A percentile compares a stretch with the other conserved stretches of the same genome.
Evolutionary conservation across 2,797 vertebrate species (phyloP).

Genomic region (Acropternis orthonyx): DNA sequence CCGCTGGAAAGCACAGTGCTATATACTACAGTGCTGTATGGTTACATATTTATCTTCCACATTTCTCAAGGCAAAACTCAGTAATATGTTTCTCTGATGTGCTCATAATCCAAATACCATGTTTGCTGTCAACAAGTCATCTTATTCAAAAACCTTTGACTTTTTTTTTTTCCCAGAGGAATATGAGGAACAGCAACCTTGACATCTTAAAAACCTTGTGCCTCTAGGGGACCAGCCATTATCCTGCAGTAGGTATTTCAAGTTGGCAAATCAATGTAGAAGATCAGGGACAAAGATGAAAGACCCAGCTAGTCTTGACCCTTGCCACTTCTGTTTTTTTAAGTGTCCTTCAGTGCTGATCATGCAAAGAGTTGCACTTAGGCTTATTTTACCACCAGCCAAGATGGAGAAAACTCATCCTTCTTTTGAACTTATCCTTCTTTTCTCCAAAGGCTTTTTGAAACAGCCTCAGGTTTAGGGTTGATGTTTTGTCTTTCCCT

Average conservation of each 20-base stretch:
- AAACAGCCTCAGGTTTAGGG: constrained; percentile 18
- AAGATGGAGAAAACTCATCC: constrained; percentile 37
- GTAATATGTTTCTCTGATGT: background rate
- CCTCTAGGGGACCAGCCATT: constrained; percentile 38
- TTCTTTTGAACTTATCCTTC: constrained; percentile 39
- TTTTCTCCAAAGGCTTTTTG: constrained; percentile 62
- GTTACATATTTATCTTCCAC: constrained; percentile 16
- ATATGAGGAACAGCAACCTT: constrained; percentile 12
- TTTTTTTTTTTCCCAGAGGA: background rate
- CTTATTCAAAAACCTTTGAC: background rate
- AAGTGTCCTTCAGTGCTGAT: constrained; percentile 48
- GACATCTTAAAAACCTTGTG: constrained; percentile 44
- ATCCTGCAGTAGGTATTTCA: constrained; percentile 52
- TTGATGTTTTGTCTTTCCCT: constrained; percentile 53
- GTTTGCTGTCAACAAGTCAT: constrained; percentile 29
- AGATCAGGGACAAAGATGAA: constrained; percentile 63
- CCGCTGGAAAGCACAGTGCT: background rate
- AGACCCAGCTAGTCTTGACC: constrained; percentile 53
- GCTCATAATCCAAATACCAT: background rate
- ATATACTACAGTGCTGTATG: background rate
- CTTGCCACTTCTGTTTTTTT: constrained; percentile 52
- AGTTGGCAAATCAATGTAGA: constrained; percentile 50
- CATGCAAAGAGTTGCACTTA: constrained; percentile 42
- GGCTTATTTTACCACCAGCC: constrained; percentile 59
- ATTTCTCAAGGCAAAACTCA: constrained; percentile 3